phyloP scores from a whole-genome alignment of 2,888 invertebrate species.

The Horisme vitalbata region DNA sequence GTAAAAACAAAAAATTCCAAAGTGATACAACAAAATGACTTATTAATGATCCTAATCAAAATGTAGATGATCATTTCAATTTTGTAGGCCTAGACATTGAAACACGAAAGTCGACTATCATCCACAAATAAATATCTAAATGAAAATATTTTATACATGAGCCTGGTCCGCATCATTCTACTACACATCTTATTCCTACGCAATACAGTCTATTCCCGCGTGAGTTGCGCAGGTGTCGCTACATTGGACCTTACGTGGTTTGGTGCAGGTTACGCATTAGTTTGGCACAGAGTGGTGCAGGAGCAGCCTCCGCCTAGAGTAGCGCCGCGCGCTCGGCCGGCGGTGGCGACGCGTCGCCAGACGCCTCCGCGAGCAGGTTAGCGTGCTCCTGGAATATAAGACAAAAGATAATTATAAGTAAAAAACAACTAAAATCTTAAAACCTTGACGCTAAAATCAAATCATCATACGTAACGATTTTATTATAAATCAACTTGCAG shows the following conservation, averaged over 20 bases:
- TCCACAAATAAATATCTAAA: conserved; percentile 17
- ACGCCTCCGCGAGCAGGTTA: conserved; percentile 50
- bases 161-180: conserved; percentile 14
- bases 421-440: too few relatives aligned
- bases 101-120: conserved; percentile 1
- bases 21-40: too few relatives aligned
- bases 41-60: too few relatives aligned
- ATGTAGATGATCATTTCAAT: too few relatives aligned
- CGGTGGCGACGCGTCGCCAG: conserved; percentile 40
- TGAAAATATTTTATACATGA: conserved; percentile 18
- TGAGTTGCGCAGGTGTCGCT: neutral
- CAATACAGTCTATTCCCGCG: conserved; percentile 8
- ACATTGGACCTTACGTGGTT: neutral
- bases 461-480: too few relatives aligned
- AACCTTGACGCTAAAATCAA: too few relatives aligned
- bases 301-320: too few relatives aligned
- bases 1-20: too few relatives aligned
- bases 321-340: conserved; percentile 40
- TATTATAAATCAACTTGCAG: too few relatives aligned
- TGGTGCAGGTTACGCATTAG: conserved; percentile 4
- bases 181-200: conserved; percentile 1
- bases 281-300: conserved; percentile 20
- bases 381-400: conserved; percentile 50
- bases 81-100: neutral
- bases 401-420: too few relatives aligned